Evolutionary conservation across 2,113 vertebrate genomes (phyloP), one percentile per base, ranked within the genome.

Genomic region (Sinocyclocheilus anophthalmus): DNA sequence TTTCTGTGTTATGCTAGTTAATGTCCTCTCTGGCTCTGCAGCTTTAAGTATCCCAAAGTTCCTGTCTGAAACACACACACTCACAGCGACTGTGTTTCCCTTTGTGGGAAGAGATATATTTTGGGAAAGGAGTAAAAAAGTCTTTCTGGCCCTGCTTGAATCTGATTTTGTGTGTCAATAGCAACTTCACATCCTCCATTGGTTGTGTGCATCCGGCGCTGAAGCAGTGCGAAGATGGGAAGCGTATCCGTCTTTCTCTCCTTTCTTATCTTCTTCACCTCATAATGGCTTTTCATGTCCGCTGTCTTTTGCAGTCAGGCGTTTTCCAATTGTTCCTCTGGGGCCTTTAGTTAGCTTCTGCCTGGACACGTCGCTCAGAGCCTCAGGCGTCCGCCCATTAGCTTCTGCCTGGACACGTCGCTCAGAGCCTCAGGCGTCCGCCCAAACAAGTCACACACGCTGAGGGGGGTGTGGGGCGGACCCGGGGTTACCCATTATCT

Each of bases 341-440:
- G 59, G 78, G 13, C 16, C 22, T 55, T 39, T 76, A 39, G 18
- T 69, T 53, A 42, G 70, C 72, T 83, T 82, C 84, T 85, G 84
- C 76, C 72, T 76, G 70, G 61, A 83, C 87, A 85, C 65, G 61
- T 88, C 79, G 20, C 70, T 57, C 45, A 83, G 30, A 67, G 78
- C 85, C 72, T 83, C 16, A 18, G 78, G 69, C 80, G 26, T 26
- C 26, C 26, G 26, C 26, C n/a, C n/a, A n/a, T n/a, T n/a, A n/a
- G n/a, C n/a, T n/a, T n/a, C n/a, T n/a, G n/a, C n/a, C 30, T 30
- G 30, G 30, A 30, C 87, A 85, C 63, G 70, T 88, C 78, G n/a
- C 69, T 55, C 45, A 82, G 26, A 65, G 77, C 77, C 70, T 83
- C 14, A 16, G 77, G 67, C 79, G n/a, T 77, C 48, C 26, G 30